Evolutionary conservation across 1,140 invertebrate species (phyloP).

Genomic region (Glomeris maerens): DNA sequence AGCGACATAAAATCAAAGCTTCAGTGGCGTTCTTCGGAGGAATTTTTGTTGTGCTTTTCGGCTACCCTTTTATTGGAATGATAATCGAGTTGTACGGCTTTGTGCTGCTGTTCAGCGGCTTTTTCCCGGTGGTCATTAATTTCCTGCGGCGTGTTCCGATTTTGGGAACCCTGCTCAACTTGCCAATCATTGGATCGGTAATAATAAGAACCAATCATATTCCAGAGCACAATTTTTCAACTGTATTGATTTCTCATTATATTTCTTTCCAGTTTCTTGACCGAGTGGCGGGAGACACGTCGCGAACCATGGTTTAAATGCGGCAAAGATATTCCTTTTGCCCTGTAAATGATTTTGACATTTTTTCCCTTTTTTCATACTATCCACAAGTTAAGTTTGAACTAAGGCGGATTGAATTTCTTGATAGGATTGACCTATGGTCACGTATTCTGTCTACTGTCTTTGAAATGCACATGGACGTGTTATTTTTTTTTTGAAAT

Average conservation of each 20-base stretch:
- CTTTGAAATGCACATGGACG: no score
- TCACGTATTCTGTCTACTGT: no score
- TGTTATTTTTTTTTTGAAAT: no score
- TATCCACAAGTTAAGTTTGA: no score
- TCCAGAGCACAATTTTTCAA: neutral
- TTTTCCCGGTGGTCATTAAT: constrained; percentile 49
- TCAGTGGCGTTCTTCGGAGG: constrained; percentile 87
- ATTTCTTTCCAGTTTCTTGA: constrained; percentile 12
- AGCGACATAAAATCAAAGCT: constrained; percentile 88
- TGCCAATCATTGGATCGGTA: constrained; percentile 45
- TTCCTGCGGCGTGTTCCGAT: constrained; percentile 47
- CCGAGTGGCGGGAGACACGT: constrained; percentile 13
- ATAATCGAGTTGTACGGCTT: constrained; percentile 72
- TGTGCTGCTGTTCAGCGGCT: constrained; percentile 47
- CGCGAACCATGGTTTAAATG: constrained; percentile 13
- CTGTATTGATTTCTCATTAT: neutral
- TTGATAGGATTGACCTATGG: no score
- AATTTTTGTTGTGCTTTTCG: constrained; percentile 82
- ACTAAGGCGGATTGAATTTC: no score
- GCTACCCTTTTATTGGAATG: constrained; percentile 94
- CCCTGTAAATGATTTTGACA: no score
- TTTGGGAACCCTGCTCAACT: constrained; percentile 40
- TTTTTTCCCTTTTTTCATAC: no score
- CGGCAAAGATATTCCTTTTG: no score
- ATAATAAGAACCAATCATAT: constrained; percentile 17